Conservation (phyloP, 2,113 vertebrate species). For the Dipodomys spectabilis region DNA sequence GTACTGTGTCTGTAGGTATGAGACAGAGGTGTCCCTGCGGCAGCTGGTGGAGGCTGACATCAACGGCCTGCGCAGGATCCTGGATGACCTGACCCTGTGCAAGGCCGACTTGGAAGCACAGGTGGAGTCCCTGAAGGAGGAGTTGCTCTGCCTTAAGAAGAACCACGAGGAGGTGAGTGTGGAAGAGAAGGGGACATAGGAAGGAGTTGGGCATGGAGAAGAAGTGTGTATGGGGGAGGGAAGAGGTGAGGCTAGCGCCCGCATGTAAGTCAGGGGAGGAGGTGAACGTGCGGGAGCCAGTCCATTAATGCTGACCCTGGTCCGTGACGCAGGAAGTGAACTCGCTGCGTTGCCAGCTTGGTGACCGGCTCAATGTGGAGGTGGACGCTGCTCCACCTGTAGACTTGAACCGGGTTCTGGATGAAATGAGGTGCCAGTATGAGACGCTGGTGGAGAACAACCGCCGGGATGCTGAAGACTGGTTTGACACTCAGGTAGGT, state of each 20-base stretch:
- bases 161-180: constrained; percentile 91
- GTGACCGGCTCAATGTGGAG: constrained; percentile 83
- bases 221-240: not conserved
- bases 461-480: constrained; percentile 80
- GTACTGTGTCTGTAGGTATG: constrained; percentile 84
- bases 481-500: constrained; percentile 83
- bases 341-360: constrained; percentile 79
- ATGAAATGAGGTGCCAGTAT: constrained; percentile 85
- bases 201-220: too few species aligned
- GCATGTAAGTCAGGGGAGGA: not conserved
- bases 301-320: not conserved
- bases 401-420: constrained; percentile 82
- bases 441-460: constrained; percentile 83
- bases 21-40: constrained; percentile 88
- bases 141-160: constrained; percentile 93
- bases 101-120: constrained; percentile 90
- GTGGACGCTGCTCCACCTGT: constrained; percentile 80
- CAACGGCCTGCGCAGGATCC: constrained; percentile 86
- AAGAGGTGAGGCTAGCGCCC: constrained; percentile 86
- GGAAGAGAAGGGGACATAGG: not conserved
- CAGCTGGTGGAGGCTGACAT: constrained; percentile 92
- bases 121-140: constrained; percentile 93
- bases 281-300: not conserved
- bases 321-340: constrained; percentile 78
- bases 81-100: constrained; percentile 91